Base-by-base conservation (phyloP, 1,140 invertebrate species). In the Andricus grossulariae region DNA sequence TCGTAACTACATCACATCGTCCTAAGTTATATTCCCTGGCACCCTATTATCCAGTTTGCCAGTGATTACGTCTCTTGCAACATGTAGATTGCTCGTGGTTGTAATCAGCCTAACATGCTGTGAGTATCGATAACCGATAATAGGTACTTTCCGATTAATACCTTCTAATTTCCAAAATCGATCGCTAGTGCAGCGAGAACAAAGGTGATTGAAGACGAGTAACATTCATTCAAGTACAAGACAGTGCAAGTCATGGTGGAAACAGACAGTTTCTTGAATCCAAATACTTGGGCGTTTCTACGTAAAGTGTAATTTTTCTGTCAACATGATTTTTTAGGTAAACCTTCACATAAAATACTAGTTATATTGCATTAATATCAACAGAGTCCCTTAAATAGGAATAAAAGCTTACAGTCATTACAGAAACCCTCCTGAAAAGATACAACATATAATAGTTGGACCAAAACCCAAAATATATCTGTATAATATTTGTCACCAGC, bases 91-190 rank as follows among this genome's bases (percentile, higher is more conserved):
- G 60, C 60, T 66, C 25, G 25, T 66, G 25, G 25, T 66, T 66
- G 60, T 66, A 66, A 66, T 66, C 60, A 66, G 25, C 25, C 60
- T 66, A 66, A 66, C 60, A 66, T 66, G 60, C 60, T 39, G 25
- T n/a, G 60, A 66, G 60, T 66, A 66, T 66, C 60, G 60, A 66
- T 66, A 66, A 66, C 60, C 60, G 25, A 66, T 66, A 66, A 66
- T 66, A 21, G 60, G 16, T 66, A 39, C 60, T 66, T 66, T 21
- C 32, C 60, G 60, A 66, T 39, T 66, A 66, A 66, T 66, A 45
- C 60, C 60, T 66, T 32, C 60, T 66, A 66, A 66, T 66, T 66
- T 66, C 39, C 12, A 7, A 66, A 66, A 66, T 66, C 57, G 57
- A 66, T 66, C 60, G 25, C 57, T n/a, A 39, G 21, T 32, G n/a